A percentile compares a stretch with the other conserved stretches of the same genome.
Conservation (phyloP, 2,113 vertebrate genomes). For the Ailurus styani region DNA sequence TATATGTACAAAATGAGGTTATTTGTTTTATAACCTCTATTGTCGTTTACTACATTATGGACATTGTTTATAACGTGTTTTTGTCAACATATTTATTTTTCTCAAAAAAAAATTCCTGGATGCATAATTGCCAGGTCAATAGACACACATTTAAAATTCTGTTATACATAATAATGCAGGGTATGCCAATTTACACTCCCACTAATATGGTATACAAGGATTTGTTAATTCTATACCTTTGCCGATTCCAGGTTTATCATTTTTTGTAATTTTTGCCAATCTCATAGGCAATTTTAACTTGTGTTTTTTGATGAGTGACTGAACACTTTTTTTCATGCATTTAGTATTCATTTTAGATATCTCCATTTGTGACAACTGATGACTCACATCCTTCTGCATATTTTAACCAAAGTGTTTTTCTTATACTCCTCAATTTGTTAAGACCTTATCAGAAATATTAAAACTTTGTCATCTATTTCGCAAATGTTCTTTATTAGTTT, state of each 20-base stretch:
- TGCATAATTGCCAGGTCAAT: background rate
- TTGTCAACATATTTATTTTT: background rate
- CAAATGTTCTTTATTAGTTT: background rate
- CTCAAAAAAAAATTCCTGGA: background rate
- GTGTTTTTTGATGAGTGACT: background rate
- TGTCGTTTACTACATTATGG: background rate
- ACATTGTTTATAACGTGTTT: background rate
- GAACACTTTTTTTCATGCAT: background rate
- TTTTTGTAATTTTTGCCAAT: background rate
- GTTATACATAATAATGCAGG: background rate
- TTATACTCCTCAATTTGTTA: slow-evolving; percentile 10
- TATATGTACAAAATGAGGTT: background rate
- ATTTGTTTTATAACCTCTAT: background rate
- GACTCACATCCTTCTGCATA: background rate
- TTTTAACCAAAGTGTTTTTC: background rate
- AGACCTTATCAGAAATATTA: background rate
- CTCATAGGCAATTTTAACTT: background rate
- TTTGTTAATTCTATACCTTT: background rate
- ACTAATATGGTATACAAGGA: background rate
- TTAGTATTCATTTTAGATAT: background rate
- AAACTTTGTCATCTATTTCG: background rate
- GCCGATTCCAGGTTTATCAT: background rate
- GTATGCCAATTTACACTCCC: background rate
- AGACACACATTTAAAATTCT: background rate
- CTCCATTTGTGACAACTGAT: background rate